A percentile compares a stretch with the other conserved stretches of the same genome.
phyloP scores from a whole-genome alignment of 2,888 invertebrate species.

The Palloptera scutellata region DNA sequence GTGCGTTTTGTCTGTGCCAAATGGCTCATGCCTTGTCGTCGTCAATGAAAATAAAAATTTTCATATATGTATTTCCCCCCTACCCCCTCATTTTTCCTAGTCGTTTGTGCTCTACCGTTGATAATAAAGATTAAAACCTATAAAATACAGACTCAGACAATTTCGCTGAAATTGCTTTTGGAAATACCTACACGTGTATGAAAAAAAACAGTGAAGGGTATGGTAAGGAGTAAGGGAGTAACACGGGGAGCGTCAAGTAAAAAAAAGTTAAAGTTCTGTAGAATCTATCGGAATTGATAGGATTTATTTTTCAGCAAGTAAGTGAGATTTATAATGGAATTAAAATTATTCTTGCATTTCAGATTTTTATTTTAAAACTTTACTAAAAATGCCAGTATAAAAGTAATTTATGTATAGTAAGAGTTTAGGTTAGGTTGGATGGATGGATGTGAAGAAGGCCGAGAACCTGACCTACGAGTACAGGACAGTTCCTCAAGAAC shows the following conservation, averaged over 20 bases:
- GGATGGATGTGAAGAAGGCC: too few relatives aligned
- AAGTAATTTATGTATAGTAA: too few relatives aligned
- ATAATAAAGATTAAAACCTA: slow-evolving; percentile 22
- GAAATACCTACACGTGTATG: neutral
- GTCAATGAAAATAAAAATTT: neutral
- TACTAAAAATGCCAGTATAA: too few relatives aligned
- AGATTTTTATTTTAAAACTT: neutral
- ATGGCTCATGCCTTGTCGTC: neutral
- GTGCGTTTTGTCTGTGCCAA: neutral
- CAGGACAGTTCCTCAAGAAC: too few relatives aligned
- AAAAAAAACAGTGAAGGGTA: neutral
- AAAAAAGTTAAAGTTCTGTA: neutral
- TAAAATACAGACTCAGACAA: slow-evolving; percentile 21
- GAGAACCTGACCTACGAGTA: too few relatives aligned
- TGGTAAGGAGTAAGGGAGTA: neutral
- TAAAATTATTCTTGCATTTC: neutral
- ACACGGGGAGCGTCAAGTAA: neutral
- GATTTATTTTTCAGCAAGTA: neutral
- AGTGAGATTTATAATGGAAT: neutral
- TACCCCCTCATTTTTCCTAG: neutral
- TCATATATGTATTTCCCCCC: neutral
- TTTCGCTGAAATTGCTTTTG: neutral
- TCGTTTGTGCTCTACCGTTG: neutral
- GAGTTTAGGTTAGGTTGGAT: too few relatives aligned
- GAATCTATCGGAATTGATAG: neutral